Evolutionary conservation across 2,888 invertebrate genomes (phyloP), one percentile per base, ranked within the genome.

Genomic region (Quadroppia sp.): DNA sequence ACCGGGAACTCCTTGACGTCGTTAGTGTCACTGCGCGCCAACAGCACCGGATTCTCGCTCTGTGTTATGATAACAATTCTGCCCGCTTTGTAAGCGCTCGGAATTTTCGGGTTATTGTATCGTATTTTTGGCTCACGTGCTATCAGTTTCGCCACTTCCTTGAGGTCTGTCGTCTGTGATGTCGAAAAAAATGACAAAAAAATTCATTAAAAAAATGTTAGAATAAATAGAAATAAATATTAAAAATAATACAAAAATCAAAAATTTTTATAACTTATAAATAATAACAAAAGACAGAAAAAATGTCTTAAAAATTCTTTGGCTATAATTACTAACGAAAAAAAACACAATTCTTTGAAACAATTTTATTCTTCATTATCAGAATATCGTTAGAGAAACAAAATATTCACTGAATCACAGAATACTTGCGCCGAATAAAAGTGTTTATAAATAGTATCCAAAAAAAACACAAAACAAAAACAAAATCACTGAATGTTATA

Each of bases 61-160:
- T 95, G 94, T 0, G 99, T 99, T 79, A 99, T 88, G 56, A 99
- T 87, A 7, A 94, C 93, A 56, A 90, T 87, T 73, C 99, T 87
- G 48, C 87, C 85, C 0, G 85, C 81, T 82, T 93, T 92, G 53
- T 74, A 74, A 15, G 25, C 25, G 11, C 45, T 64, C 25, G 74
- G 74, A 53, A 74, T 74, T 69, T 99, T 87, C 48, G 77, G 64
- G 40, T 75, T 75, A 59, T 87, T 85, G 1, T 85, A 81, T 82
- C 93, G 93, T 71, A 88, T 84, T 83, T 96, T 96, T 0, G 91
- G 89, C 78, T 76, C 76, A 23, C 72, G 72, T 36, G 76, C 72
- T 2, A 76, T 76, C 48, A 71, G 30, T 73, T 74, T 74, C 20
- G 74, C 76, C 11, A 76, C 61, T 67, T 74, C 76, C 71, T 76